Evolutionary conservation across 2,797 vertebrate genomes (phyloP).

Genomic region (Phaenicophaeus curvirostris): DNA sequence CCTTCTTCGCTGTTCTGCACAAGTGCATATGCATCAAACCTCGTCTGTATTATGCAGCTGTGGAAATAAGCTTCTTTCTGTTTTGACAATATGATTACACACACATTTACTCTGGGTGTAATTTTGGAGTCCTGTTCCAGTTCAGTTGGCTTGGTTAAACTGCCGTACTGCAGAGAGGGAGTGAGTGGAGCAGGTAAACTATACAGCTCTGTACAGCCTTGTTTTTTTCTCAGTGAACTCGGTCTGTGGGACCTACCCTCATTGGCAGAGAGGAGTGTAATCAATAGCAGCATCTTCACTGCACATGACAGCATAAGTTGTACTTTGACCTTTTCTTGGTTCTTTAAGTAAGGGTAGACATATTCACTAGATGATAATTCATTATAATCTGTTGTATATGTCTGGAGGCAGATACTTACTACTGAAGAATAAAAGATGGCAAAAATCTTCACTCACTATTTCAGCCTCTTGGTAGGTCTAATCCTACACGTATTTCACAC

Average conservation of each 20-base stretch:
- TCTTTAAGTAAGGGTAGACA: not conserved
- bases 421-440: not conserved
- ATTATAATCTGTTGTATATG: not conserved
- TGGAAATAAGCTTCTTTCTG: not conserved
- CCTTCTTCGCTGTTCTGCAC: not conserved
- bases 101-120: not conserved
- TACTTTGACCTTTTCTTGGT: not conserved
- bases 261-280: not conserved
- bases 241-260: not conserved
- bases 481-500: not conserved
- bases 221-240: not conserved
- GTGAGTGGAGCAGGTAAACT: accelerated
- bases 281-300: not conserved
- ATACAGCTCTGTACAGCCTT: not conserved
- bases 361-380: not conserved
- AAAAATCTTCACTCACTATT: not conserved
- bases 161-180: not conserved
- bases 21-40: not conserved
- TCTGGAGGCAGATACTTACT: not conserved
- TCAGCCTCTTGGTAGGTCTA: not conserved
- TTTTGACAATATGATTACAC: not conserved
- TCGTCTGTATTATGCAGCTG: not conserved
- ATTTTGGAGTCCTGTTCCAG: not conserved
- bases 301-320: not conserved
- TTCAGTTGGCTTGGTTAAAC: not conserved